Base-by-base conservation (phyloP, 2,888 invertebrate species). In the Lampropteryx suffumata region DNA sequence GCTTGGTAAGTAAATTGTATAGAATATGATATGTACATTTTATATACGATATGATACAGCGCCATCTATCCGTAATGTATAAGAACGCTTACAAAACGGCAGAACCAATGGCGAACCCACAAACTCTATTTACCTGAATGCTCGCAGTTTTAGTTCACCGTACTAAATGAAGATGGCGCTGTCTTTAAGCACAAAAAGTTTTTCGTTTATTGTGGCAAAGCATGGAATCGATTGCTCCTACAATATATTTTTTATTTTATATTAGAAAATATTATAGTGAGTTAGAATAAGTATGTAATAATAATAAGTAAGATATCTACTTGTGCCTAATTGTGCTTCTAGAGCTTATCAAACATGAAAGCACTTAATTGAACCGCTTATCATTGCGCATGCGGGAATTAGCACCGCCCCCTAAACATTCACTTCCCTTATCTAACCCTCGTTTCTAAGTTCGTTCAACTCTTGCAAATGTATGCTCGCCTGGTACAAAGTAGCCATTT, bases 401-500 rank as follows among this genome's bases (percentile, higher is more conserved):
- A 17, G 67, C 42, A 32, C 78, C 69, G 78, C 84, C 82, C 80
- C 67, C 68, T 69, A 69, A 71, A 43, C 58, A 60, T 55, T 59
- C 56, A 71, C 71, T 62, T 76, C 76, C 50, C 65, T 71, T 69
- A 70, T 73, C 79, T 76, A 71, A 71, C 65, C 43, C 43, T 63
- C 55, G 57, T 52, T 56, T 50, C 49, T 55, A 45, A 40, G 36
- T 61, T 55, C 42, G 11, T 14, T 27, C 9, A 49, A 55, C 59
- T 69, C 45, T 55, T 57, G 12, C 27, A 21, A 24, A 26, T 32
- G 59, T 65, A 71, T 90, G 76, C 14, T 46, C 33, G 55, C 88
- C 86, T 87, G 72, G 87, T 90, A 85, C 57, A 61, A 63, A 82
- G 85, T 84, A 85, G 87, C 86, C 76, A 87, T 90, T 90, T 89